A percentile compares a stretch with the other conserved stretches of the same genome.
These are phyloP conservation scores for Drosophila tripunctata DNA, from an alignment of 2,888 invertebrate species.

Conservation along the genomic window DNA sequence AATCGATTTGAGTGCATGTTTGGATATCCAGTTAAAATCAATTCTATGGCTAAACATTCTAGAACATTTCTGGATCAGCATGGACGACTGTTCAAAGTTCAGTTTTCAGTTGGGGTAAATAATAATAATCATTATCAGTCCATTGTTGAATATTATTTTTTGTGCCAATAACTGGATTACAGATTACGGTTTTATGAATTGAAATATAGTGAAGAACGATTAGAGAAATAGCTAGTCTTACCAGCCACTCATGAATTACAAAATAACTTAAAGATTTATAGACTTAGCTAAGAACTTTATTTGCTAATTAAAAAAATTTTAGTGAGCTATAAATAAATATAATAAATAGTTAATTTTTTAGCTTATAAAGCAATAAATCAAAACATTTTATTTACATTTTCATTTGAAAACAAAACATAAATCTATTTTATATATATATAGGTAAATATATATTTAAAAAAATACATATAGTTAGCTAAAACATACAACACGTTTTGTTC, in stretches of 20 bases:
- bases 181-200: neutral
- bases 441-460: slow-evolving; percentile 14
- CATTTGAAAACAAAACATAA: slow-evolving; percentile 20
- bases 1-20: slow-evolving; percentile 8
- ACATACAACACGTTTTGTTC: slow-evolving; percentile 57
- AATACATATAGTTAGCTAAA: too few species aligned
- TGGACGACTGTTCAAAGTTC: slow-evolving; percentile 8
- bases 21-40: neutral
- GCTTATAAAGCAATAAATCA: too few species aligned
- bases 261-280: neutral
- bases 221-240: too few species aligned
- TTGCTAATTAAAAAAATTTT: slow-evolving; percentile 18
- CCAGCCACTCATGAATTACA: neutral
- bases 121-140: slow-evolving; percentile 6
- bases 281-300: slow-evolving; percentile 6
- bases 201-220: neutral
- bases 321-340: slow-evolving; percentile 8
- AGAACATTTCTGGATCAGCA: neutral
- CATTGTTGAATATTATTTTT: neutral
- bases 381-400: neutral
- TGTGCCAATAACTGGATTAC: neutral
- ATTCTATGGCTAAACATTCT: neutral
- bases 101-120: neutral
- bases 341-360: too few species aligned
- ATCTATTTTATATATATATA: slow-evolving; percentile 7